phyloP scores from a whole-genome alignment of 2,113 vertebrate species.

The Cynoglossus semilaevis region DNA sequence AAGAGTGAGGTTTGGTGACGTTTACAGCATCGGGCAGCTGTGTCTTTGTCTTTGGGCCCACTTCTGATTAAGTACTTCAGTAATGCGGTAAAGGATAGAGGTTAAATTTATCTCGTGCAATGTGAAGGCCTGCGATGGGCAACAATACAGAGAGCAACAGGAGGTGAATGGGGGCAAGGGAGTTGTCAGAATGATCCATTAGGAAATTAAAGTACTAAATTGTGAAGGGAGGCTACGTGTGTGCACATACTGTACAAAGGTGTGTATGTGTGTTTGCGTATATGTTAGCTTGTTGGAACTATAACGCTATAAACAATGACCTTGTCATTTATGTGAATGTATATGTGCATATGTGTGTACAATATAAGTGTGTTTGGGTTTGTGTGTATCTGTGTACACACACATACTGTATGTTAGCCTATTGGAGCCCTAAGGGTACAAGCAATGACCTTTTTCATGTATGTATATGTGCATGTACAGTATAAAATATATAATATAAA shows the following conservation, averaged over 20 bases:
- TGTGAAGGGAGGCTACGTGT: conserved; percentile 10
- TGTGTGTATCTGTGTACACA: too few relatives aligned
- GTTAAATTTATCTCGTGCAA: conserved; percentile 35
- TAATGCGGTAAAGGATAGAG: conserved; percentile 29
- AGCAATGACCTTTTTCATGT: too few relatives aligned
- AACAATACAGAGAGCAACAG: conserved; percentile 7
- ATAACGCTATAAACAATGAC: too few relatives aligned
- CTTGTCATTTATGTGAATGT: too few relatives aligned
- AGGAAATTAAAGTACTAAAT: conserved; percentile 49
- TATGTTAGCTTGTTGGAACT: too few relatives aligned
- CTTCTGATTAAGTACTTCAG: conserved; percentile 22
- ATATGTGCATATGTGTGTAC: too few relatives aligned
- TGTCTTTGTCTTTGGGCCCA: conserved; percentile 11
- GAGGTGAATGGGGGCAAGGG: background rate
- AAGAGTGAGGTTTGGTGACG: background rate
- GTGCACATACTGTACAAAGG: background rate
- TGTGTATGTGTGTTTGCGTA: too few relatives aligned
- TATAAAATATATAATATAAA: too few relatives aligned
- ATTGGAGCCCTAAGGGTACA: too few relatives aligned
- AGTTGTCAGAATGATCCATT: conserved; percentile 65
- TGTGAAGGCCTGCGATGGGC: conserved; percentile 11
- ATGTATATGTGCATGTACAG: too few relatives aligned
- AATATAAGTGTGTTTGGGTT: too few relatives aligned
- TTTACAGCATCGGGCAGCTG: conserved; percentile 15
- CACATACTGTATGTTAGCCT: too few relatives aligned